These are phyloP conservation scores for Sphenodon punctatus DNA, from an alignment of 2,797 vertebrate species.

Conservation along the genomic window DNA sequence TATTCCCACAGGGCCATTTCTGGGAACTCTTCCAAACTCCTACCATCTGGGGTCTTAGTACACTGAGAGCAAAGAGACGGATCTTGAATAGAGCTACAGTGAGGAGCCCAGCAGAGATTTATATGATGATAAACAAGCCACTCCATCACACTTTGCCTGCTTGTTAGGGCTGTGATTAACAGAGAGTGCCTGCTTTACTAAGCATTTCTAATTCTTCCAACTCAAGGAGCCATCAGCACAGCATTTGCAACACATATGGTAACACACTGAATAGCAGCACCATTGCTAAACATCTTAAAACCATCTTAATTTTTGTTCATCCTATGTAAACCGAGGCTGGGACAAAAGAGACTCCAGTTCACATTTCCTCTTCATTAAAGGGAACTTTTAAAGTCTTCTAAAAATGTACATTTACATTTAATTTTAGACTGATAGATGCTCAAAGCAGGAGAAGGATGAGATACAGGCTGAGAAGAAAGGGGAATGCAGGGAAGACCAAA, in stretches of 20 bases:
- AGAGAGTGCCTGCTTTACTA: neutral
- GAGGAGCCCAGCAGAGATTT: neutral
- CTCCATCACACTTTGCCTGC: neutral
- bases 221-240: neutral
- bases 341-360: too few relatives aligned
- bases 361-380: too few relatives aligned
- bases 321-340: neutral
- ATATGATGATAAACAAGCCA: neutral
- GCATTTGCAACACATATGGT: neutral
- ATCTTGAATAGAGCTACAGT: neutral
- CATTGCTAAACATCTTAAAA: neutral
- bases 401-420: too few relatives aligned
- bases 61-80: conserved; percentile 5
- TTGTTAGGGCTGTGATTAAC: neutral
- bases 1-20: conserved; percentile 30
- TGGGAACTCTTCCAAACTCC: conserved; percentile 40
- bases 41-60: conserved; percentile 31
- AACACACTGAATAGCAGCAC: neutral
- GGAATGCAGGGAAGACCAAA: too few relatives aligned
- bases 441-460: too few relatives aligned
- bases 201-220: neutral
- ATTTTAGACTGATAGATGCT: too few relatives aligned
- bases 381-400: too few relatives aligned
- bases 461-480: too few relatives aligned
- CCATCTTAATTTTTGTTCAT: neutral